These are phyloP conservation scores for Helicoverpa armigera DNA, from an alignment of 1,140 invertebrate species.

Conservation along the genomic window DNA sequence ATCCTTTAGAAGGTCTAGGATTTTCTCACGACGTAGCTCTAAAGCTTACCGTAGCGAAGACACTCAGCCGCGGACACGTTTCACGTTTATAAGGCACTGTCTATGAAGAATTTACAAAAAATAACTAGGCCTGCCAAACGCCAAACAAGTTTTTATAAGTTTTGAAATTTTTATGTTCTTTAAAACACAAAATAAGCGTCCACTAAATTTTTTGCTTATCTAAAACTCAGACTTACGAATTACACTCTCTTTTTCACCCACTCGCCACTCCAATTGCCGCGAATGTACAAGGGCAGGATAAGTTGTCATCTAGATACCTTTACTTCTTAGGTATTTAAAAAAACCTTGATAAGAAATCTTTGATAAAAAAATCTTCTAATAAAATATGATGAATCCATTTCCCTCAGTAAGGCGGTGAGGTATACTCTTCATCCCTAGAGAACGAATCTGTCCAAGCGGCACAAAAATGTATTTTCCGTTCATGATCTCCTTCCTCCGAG, in stretches of 20 bases:
- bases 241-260: too few relatives aligned
- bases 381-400: slow-evolving; percentile 6
- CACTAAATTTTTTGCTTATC: too few relatives aligned
- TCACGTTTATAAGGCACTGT: not conserved
- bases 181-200: too few relatives aligned
- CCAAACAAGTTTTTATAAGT: too few relatives aligned
- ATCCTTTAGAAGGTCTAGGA: slow-evolving; percentile 18
- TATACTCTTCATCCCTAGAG: not conserved
- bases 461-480: slow-evolving; percentile 28
- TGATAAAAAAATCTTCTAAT: slow-evolving; percentile 6
- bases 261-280: too few relatives aligned
- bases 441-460: not conserved
- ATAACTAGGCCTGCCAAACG: too few relatives aligned
- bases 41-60: not conserved
- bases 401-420: not conserved
- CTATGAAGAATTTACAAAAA: too few relatives aligned
- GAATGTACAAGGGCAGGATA: too few relatives aligned
- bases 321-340: not conserved
- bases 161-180: too few relatives aligned
- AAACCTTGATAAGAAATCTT: too few relatives aligned
- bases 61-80: not conserved
- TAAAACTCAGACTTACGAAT: too few relatives aligned
- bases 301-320: too few relatives aligned
- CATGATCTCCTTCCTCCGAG: not conserved
- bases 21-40: slow-evolving; percentile 9